A percentile compares a stretch with the other conserved stretches of the same genome.
Conservation (phyloP, 2,113 vertebrate genomes). For the Eulacestoma nigropectus region DNA sequence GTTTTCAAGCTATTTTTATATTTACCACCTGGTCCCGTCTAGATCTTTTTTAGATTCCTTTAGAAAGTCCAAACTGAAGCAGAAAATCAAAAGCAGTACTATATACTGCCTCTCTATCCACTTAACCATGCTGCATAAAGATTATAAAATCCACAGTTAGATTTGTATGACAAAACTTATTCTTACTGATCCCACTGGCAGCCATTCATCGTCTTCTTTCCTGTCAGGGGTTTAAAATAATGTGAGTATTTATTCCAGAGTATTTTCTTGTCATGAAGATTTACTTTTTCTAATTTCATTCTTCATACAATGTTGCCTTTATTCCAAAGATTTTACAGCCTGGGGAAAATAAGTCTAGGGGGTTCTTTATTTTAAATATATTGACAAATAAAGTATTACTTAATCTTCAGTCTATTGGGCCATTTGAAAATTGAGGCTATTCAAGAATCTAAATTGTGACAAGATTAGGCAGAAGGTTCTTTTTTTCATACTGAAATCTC, state of each 20-base stretch:
- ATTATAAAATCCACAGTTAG: background rate
- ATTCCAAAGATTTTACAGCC: background rate
- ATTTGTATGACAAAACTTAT: background rate
- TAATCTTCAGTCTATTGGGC: background rate
- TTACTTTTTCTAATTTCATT: background rate
- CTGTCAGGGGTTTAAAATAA: background rate
- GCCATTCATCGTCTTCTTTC: background rate
- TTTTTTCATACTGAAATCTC: background rate
- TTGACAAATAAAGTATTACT: background rate
- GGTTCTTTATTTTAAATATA: background rate
- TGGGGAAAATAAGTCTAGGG: background rate
- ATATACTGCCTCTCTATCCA: background rate
- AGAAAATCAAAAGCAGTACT: background rate
- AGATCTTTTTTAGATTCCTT: background rate
- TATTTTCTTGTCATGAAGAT: background rate
- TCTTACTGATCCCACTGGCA: background rate
- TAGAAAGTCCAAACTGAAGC: background rate
- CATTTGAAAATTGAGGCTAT: background rate
- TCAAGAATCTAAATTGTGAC: background rate
- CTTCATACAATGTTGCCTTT: background rate
- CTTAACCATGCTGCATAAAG: background rate
- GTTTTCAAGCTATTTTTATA: background rate
- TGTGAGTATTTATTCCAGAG: background rate
- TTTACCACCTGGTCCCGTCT: background rate
- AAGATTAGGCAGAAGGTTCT: background rate